A percentile compares a stretch with the other conserved stretches of the same genome.
Conservation (phyloP, 1,140 invertebrate genomes). For the Bombus difficillimus region DNA sequence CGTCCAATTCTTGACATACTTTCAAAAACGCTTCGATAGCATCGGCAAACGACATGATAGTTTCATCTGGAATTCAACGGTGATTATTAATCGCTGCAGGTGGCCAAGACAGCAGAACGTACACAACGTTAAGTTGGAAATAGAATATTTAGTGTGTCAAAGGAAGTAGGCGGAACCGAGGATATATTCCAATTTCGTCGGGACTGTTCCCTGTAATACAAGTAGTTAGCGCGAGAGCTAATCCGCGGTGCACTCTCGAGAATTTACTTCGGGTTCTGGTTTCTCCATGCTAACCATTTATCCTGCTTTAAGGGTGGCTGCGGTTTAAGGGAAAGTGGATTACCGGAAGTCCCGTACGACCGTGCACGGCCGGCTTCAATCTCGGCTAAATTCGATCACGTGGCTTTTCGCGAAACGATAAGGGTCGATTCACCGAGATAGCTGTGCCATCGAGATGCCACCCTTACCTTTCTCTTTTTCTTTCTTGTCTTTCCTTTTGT, state of each 20-base stretch:
- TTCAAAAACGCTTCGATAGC: neutral
- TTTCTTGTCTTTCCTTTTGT: too few species aligned
- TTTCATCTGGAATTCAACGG: neutral
- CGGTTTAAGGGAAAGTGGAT: conserved; percentile 75
- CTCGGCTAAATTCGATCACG: conserved; percentile 71
- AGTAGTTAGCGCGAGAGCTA: conserved; percentile 67
- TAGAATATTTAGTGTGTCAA: conserved; percentile 58
- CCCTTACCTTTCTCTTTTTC: neutral
- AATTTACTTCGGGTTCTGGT: conserved; percentile 67
- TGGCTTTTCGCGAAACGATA: conserved; percentile 65
- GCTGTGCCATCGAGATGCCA: neutral
- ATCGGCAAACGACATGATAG: too few species aligned
- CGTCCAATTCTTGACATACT: neutral
- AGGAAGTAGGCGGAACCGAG: conserved; percentile 35
- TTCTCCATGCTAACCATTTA: conserved; percentile 69
- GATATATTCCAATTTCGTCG: conserved; percentile 66
- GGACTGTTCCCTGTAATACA: conserved; percentile 64
- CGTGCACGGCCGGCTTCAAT: conserved; percentile 66
- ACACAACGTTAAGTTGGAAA: conserved; percentile 40
- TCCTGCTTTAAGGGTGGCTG: conserved; percentile 68
- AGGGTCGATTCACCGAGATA: conserved; percentile 58
- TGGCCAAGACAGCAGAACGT: neutral
- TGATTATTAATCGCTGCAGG: conserved; percentile 14
- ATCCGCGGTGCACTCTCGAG: conserved; percentile 63
- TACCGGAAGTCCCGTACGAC: conserved; percentile 70